Conservation (phyloP, 2,888 invertebrate species). For the Pseudococcus viburni region DNA sequence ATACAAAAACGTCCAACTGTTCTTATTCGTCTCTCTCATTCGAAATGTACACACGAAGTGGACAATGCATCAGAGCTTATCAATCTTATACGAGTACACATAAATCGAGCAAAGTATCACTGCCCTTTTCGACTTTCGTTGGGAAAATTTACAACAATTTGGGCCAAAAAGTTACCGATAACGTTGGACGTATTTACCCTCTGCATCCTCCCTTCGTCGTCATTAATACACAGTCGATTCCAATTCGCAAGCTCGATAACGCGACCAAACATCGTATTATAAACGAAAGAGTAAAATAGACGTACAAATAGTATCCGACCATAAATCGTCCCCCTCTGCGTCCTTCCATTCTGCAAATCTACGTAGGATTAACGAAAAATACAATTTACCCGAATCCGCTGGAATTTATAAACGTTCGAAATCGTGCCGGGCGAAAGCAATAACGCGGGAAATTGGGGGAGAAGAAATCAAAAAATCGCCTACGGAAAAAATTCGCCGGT, state of each 20-base stretch:
- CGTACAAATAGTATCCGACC: neutral
- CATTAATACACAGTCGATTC: neutral
- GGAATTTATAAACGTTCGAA: neutral
- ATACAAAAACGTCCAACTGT: conserved; percentile 1
- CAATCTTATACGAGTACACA: neutral
- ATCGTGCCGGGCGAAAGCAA: neutral
- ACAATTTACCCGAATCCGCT: neutral
- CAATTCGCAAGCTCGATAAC: conserved; percentile 4
- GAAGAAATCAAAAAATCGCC: conserved; percentile 20
- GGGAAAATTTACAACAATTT: neutral
- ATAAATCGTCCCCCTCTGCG: neutral
- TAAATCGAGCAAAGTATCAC: neutral
- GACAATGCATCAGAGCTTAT: neutral
- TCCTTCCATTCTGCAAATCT: neutral
- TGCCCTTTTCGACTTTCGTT: neutral
- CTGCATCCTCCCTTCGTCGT: neutral
- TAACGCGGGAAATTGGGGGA: neutral
- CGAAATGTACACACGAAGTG: neutral
- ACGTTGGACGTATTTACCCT: neutral
- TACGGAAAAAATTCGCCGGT: conserved; percentile 18
- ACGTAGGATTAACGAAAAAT: neutral
- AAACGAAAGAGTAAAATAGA: neutral
- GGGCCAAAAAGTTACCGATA: neutral
- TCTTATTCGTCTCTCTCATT: neutral
- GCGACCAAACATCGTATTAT: neutral